These are phyloP conservation scores for Epicampocera succincta DNA, from an alignment of 2,888 invertebrate species.

Conservation along the genomic window DNA sequence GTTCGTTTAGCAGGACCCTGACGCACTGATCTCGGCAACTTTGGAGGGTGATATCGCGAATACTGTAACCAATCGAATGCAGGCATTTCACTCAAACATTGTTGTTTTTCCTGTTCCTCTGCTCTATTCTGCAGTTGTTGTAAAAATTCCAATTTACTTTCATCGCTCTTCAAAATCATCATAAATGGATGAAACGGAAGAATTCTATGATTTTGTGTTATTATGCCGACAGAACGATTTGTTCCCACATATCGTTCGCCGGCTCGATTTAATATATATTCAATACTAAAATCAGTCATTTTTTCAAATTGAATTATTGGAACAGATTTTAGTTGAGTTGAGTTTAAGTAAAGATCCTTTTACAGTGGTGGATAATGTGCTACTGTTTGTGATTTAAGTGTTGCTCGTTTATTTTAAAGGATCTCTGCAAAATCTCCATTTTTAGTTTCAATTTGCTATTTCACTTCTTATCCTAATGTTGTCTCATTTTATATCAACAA, in stretches of 20 bases:
- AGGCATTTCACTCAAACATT: slow-evolving; percentile 71
- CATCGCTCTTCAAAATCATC: slow-evolving; percentile 48
- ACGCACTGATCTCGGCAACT: slow-evolving; percentile 82
- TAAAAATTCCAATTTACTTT: slow-evolving; percentile 54
- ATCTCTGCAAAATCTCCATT: slow-evolving; percentile 68
- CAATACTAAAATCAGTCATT: slow-evolving; percentile 84
- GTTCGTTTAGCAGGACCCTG: slow-evolving; percentile 82
- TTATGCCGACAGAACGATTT: slow-evolving; percentile 76
- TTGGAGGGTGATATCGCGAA: slow-evolving; percentile 87
- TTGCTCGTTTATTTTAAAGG: slow-evolving; percentile 66
- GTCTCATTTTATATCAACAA: slow-evolving; percentile 40
- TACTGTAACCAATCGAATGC: slow-evolving; percentile 86
- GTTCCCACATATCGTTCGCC: slow-evolving; percentile 81
- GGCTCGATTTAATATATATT: slow-evolving; percentile 84
- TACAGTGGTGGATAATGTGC: slow-evolving; percentile 48
- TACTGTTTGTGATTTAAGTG: slow-evolving; percentile 70
- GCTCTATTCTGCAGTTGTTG: slow-evolving; percentile 40
- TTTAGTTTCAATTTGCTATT: slow-evolving; percentile 39
- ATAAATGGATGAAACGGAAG: slow-evolving; percentile 68
- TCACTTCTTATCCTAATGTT: slow-evolving; percentile 37
- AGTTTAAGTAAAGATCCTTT: slow-evolving; percentile 72
- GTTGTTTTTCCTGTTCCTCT: slow-evolving; percentile 51
- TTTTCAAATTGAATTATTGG: slow-evolving; percentile 3
- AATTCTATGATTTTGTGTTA: slow-evolving; percentile 71
- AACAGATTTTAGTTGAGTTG: too few relatives aligned